phyloP scores from a whole-genome alignment of 1,140 invertebrate species.

The Anthonomus grandis region DNA sequence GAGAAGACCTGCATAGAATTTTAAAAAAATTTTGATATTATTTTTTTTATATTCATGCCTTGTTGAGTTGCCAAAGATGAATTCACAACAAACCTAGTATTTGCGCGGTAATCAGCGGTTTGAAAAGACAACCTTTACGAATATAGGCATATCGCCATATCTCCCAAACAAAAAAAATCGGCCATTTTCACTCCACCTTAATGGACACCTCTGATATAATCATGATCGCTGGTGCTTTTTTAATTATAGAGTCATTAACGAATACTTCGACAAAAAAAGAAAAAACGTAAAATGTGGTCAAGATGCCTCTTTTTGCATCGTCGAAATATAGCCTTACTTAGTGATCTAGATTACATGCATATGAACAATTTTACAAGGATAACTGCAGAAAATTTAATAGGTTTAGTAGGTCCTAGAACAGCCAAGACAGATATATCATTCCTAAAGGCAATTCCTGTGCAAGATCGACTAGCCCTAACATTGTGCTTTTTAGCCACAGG shows the following conservation, averaged over 20 bases:
- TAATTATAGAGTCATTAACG: conserved; percentile 9
- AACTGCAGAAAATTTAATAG: conserved; percentile 6
- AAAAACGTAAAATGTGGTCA: conserved; percentile 4
- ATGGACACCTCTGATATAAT: background rate
- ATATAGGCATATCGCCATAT: no score
- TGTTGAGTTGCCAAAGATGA: no score
- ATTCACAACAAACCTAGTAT: no score
- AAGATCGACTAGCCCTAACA: background rate
- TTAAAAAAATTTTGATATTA: background rate
- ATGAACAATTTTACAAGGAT: background rate
- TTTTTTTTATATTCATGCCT: background rate
- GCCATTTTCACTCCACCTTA: no score
- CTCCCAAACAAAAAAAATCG: no score
- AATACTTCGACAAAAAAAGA: background rate
- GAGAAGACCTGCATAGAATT: background rate
- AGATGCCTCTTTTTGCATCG: background rate
- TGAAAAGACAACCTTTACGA: no score
- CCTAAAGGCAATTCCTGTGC: conserved; percentile 10
- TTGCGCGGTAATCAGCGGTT: no score
- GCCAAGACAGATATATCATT: conserved; percentile 2
- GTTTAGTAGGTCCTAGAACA: conserved; percentile 11
- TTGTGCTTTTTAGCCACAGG: conserved; percentile 5
- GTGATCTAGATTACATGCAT: background rate
- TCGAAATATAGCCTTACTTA: background rate
- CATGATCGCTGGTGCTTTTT: conserved; percentile 7